Evolutionary conservation across 2,113 vertebrate genomes (phyloP).

Genomic region (Nibea coibor): DNA sequence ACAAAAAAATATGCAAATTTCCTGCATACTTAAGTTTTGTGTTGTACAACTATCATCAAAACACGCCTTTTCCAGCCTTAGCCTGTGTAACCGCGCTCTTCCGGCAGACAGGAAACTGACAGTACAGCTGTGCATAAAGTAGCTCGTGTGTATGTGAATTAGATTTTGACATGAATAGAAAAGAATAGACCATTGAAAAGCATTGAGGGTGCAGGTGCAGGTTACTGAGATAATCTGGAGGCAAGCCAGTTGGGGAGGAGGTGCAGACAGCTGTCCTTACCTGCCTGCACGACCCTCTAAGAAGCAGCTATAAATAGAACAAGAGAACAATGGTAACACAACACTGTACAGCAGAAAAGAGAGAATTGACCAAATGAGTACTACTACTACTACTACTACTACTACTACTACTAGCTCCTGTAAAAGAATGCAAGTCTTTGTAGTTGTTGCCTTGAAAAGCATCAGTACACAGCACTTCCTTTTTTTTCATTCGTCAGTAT

Average conservation of each 20-base stretch:
- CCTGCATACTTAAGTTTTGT: not conserved
- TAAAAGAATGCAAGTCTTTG: not conserved
- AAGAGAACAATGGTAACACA: not conserved
- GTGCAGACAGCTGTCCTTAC: conserved; percentile 67
- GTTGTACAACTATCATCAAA: conserved; percentile 15
- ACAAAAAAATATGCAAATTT: not conserved
- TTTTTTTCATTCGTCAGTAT: not conserved
- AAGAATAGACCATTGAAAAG: conserved; percentile 72
- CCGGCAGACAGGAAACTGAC: conserved; percentile 21
- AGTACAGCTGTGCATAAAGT: conserved; percentile 59
- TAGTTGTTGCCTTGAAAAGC: not conserved
- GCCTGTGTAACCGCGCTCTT: conserved; percentile 5
- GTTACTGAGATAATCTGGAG: conserved; percentile 71
- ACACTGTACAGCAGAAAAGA: not conserved
- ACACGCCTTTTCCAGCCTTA: conserved; percentile 5
- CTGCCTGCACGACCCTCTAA: conserved; percentile 54
- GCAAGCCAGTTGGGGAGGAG: conserved; percentile 60
- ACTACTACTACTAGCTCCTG: not conserved
- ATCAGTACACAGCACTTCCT: not conserved
- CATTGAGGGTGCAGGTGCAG: conserved; percentile 79
- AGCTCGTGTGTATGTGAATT: conserved; percentile 53
- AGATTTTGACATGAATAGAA: conserved; percentile 70
- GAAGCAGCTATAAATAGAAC: conserved; percentile 67
- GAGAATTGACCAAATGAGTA: not conserved
- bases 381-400: not conserved